Conservation (phyloP, 2,797 vertebrate species). For the Limnodromus scolopaceus region DNA sequence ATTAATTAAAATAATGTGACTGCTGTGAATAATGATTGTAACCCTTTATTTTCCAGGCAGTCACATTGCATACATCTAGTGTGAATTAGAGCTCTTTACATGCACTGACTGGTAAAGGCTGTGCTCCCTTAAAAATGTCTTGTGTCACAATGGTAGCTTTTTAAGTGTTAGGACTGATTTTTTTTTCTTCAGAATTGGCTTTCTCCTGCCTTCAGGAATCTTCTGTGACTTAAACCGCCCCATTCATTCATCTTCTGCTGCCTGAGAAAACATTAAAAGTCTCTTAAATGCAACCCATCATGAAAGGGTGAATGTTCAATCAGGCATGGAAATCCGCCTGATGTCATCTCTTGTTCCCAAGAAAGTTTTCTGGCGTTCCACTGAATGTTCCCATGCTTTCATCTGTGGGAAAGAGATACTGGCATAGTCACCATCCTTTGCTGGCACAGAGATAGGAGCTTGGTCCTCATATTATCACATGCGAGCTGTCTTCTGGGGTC, state of each 20-base stretch:
- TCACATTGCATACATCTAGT: background rate
- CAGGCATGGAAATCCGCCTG: background rate
- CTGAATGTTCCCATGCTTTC: slow-evolving; percentile 34
- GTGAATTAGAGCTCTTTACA: background rate
- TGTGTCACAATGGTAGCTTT: background rate
- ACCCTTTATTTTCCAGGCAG: slow-evolving; percentile 40
- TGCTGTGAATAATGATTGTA: slow-evolving; percentile 51
- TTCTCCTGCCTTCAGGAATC: background rate
- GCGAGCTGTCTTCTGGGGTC: background rate
- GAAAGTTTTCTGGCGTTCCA: background rate
- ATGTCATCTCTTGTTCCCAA: background rate
- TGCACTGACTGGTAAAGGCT: background rate
- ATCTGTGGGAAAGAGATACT: slow-evolving; percentile 29
- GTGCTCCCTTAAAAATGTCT: background rate
- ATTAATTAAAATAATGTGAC: slow-evolving; percentile 81
- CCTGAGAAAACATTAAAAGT: background rate
- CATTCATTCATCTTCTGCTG: background rate
- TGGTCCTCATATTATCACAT: background rate
- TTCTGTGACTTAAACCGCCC: background rate
- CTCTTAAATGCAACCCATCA: background rate
- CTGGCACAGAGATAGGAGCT: background rate
- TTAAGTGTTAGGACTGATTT: background rate
- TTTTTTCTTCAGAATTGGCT: background rate
- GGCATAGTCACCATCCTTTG: background rate
- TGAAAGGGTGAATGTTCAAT: slow-evolving; percentile 19